Percentiles rank a stretch among this genome's conserved stretches.
These are phyloP conservation scores for Bostrychus sinensis DNA, from an alignment of 2,113 vertebrate genomes.

Conservation along the genomic window DNA sequence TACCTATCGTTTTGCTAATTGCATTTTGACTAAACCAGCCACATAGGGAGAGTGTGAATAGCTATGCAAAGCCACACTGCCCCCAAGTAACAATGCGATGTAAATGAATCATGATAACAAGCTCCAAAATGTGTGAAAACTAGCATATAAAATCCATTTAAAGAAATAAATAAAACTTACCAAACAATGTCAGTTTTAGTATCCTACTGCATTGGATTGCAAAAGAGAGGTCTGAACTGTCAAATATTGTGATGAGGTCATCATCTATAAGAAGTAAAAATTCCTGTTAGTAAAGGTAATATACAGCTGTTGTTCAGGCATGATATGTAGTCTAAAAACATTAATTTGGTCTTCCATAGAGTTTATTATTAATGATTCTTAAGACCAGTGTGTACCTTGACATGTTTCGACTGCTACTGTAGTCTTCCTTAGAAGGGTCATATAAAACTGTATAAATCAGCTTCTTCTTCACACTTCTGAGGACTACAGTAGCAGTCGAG, in stretches of 20 bases:
- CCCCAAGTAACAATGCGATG: conserved; percentile 55
- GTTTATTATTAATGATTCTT: too few species aligned
- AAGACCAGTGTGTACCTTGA: too few species aligned
- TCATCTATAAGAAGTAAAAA: conserved; percentile 84
- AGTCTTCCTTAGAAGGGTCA: too few species aligned
- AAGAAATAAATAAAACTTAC: conserved; percentile 76
- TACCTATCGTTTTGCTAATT: too few species aligned
- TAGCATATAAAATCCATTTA: neutral
- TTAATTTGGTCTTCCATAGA: too few species aligned
- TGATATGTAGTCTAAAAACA: too few species aligned
- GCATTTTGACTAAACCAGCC: neutral
- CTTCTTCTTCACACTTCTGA: too few species aligned
- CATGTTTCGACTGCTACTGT: too few species aligned
- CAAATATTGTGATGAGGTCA: conserved; percentile 98
- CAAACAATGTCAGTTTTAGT: conserved; percentile 96
- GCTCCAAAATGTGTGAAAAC: neutral
- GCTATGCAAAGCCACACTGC: conserved; percentile 44
- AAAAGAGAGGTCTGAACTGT: conserved; percentile 98
- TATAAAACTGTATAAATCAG: too few species aligned
- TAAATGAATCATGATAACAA: conserved; percentile 10
- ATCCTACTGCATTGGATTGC: conserved; percentile 99
- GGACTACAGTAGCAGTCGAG: too few species aligned
- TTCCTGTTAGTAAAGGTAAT: neutral
- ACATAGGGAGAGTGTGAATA: neutral
- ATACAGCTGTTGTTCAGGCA: neutral